Evolutionary conservation across 2,113 vertebrate species (phyloP), one percentile per base, ranked within the genome.

Genomic region (Cavia aperea): DNA sequence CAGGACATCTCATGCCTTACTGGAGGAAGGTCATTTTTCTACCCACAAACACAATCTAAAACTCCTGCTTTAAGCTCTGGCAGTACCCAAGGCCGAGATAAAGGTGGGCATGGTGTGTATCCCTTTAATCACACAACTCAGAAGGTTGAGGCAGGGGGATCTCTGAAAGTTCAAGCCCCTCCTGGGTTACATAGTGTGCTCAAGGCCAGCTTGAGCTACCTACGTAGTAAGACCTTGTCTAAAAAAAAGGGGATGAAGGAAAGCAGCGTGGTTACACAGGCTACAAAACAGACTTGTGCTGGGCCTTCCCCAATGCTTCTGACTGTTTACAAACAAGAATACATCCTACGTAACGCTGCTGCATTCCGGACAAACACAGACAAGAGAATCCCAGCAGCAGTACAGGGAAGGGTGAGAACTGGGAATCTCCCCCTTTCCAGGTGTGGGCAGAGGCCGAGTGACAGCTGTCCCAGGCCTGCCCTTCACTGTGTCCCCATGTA

Each of bases 311-410:
- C 58, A 68, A 73, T 7, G 33, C 81, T 85, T 94, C 46, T 92
- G 68, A 92, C 72, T 63, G n/a, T 83, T 73, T 85, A 79, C 26
- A 51, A 86, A 66, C 46, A 83, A 60, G 87, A 58, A 56, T 3
- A 88, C 84, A 51, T 65, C 13, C 39, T 89, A 93, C 85, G 49
- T 36, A 90, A 90, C 78, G 68, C 54, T 94, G 89, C 82, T 51
- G 66, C 26, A 43, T 24, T 12, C 36, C 1, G 9, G 31, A 92
- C 31, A 81, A 92, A n/a, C 16, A 68, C 29, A 94, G 68, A 66
- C 68, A 60, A 72, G 68, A 92, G 68, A 95, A 58, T 77, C 18
- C 29, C 73, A 77, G 72, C 7, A 85, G 14, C n/a, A 82, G 26
- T 11, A 43, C 49, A 82, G 85, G 72, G 39, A 82, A 89, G 66